A percentile compares a stretch with the other conserved stretches of the same genome.
These are phyloP conservation scores for Chromobotia macracanthus DNA, from an alignment of 2,797 vertebrate species.

Conservation along the genomic window DNA sequence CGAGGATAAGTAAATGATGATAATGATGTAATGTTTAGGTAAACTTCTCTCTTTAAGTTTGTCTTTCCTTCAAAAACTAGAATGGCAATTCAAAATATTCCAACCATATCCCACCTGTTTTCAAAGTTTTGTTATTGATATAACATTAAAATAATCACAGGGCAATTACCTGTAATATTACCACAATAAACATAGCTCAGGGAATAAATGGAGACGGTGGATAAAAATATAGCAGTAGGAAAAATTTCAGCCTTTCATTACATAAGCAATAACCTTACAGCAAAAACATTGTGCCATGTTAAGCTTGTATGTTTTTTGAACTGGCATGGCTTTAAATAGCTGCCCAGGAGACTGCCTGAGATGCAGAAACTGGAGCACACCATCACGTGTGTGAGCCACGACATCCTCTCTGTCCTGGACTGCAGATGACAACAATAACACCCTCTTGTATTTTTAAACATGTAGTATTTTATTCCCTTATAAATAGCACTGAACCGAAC, in stretches of 20 bases:
- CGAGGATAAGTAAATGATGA: no score
- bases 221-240: neutral
- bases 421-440: neutral
- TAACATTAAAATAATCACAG: neutral
- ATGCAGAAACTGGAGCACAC: neutral
- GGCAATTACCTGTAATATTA: neutral
- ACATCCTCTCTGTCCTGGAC: neutral
- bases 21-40: no score
- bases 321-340: neutral
- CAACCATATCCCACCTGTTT: neutral
- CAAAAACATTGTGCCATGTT: no score
- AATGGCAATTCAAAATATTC: neutral
- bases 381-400: neutral
- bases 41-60: neutral
- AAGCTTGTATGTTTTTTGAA: neutral
- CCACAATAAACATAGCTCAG: neutral
- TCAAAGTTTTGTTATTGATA: neutral
- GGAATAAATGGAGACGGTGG: neutral
- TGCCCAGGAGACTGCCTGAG: neutral
- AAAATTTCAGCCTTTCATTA: no score
- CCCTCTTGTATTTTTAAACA: slow-evolving; percentile 66
- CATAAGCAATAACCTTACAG: no score
- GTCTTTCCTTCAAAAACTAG: neutral
- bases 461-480: slow-evolving; percentile 70
- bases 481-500: slow-evolving; percentile 70